These are phyloP conservation scores for Hypolimnas misippus DNA, from an alignment of 2,888 invertebrate genomes.

Conservation along the genomic window DNA sequence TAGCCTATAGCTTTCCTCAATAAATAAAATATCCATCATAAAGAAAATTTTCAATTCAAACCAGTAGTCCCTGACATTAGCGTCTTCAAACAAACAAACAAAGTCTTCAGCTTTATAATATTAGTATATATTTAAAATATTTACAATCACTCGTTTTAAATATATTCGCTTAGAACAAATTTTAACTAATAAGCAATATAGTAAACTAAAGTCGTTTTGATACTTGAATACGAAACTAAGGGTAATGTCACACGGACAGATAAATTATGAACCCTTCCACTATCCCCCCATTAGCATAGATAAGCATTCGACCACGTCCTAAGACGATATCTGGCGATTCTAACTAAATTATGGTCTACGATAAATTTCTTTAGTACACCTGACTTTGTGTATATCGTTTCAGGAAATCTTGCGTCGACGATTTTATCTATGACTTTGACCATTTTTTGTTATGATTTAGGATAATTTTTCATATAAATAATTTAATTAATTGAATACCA, in stretches of 20 bases:
- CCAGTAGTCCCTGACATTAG: no score
- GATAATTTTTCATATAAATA: not conserved
- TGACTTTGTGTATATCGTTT: constrained; percentile 1
- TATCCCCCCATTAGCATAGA: constrained; percentile 59
- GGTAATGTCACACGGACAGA: constrained; percentile 47
- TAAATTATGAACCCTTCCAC: constrained; percentile 52
- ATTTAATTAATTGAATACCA: not conserved
- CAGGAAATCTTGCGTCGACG: constrained; percentile 10
- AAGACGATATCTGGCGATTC: constrained; percentile 42
- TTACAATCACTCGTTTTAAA: no score
- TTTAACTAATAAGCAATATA: no score
- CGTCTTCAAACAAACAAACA: no score
- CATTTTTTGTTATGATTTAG: not conserved
- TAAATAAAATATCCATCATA: no score
- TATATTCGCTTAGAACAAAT: no score
- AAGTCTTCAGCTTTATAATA: no score
- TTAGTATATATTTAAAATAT: no score
- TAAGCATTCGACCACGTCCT: constrained; percentile 49
- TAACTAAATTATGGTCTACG: constrained; percentile 33
- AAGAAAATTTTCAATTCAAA: no score
- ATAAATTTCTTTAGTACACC: constrained; percentile 10
- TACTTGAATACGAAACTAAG: constrained; percentile 34
- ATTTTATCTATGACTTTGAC: not conserved
- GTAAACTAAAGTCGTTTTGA: constrained; percentile 12
- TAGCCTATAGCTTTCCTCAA: no score